phyloP scores from a whole-genome alignment of 2,797 vertebrate species.

The Sphenopsis melanotis region DNA sequence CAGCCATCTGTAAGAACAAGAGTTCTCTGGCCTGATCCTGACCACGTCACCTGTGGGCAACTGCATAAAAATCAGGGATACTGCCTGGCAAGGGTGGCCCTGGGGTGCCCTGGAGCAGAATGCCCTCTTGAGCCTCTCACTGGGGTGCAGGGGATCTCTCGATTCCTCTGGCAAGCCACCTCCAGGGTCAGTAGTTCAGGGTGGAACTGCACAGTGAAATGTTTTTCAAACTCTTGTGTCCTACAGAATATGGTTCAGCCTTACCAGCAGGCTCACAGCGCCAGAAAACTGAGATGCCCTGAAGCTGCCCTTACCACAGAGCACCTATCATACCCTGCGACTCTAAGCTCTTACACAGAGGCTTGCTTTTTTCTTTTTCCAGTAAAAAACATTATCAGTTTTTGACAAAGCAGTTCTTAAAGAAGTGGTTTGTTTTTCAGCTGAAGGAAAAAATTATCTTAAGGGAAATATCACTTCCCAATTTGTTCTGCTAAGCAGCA shows the following conservation, averaged over 20 bases:
- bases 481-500: background rate
- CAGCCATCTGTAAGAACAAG: rapidly evolving
- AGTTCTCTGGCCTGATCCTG: background rate
- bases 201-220: background rate
- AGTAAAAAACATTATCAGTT: background rate
- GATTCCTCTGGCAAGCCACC: background rate
- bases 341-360: background rate
- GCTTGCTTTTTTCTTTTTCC: background rate
- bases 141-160: background rate
- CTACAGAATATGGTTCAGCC: background rate
- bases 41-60: rapidly evolving
- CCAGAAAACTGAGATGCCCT: background rate
- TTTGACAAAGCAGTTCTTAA: background rate
- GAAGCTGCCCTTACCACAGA: background rate
- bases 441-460: background rate
- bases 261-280: background rate
- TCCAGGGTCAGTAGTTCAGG: rapidly evolving
- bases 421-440: background rate
- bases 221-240: rapidly evolving
- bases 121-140: background rate
- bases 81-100: background rate
- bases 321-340: background rate
- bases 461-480: background rate
- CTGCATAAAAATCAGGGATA: background rate
- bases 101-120: background rate